phyloP scores from a whole-genome alignment of 2,888 invertebrate genomes.

The Pardosa pseudoannulata region DNA sequence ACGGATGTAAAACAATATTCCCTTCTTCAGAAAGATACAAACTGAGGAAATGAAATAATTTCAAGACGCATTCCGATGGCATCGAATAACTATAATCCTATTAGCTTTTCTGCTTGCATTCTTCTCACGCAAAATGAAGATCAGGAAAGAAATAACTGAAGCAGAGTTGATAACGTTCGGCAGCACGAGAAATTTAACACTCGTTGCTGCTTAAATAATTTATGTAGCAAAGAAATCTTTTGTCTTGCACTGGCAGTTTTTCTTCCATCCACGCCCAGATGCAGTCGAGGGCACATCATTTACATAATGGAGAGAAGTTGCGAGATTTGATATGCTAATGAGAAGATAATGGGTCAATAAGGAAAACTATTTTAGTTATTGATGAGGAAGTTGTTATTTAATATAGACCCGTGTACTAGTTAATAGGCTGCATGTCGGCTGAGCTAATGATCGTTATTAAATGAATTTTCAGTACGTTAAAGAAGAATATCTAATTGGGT shows the following conservation, averaged over 20 bases:
- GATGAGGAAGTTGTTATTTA: neutral
- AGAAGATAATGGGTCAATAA: conserved; percentile 2
- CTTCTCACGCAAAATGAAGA: neutral
- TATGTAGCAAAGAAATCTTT: neutral
- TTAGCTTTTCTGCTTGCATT: neutral
- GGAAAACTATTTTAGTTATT: too few species aligned
- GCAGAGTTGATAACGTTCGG: neutral
- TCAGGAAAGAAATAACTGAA: neutral
- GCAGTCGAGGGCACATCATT: neutral
- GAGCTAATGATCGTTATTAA: too few species aligned
- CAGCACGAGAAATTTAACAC: neutral
- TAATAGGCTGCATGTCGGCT: neutral
- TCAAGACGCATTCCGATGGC: too few species aligned
- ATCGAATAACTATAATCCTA: neutral
- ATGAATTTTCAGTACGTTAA: too few species aligned
- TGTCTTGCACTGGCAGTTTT: neutral
- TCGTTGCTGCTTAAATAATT: neutral
- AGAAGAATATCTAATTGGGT: too few species aligned
- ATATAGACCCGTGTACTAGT: neutral
- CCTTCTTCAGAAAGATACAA: too few species aligned
- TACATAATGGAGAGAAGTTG: neutral
- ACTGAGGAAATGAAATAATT: too few species aligned
- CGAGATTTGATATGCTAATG: neutral
- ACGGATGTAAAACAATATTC: too few species aligned
- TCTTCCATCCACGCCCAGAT: neutral